Conservation (phyloP, 2,113 vertebrate genomes). For the Sturnira hondurensis region DNA sequence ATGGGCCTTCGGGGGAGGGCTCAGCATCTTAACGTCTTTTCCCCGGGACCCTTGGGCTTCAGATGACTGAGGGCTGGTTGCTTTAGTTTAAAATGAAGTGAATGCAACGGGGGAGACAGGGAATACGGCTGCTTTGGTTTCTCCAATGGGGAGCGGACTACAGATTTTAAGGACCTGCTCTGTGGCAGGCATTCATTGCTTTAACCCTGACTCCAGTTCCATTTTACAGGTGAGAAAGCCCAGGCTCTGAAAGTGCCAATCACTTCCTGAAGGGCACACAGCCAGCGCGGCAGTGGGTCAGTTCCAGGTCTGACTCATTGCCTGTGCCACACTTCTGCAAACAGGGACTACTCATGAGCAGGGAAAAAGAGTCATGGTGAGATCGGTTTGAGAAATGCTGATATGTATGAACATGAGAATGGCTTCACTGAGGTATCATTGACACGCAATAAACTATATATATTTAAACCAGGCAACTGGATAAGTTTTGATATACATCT, state of each 20-base stretch:
- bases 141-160: background rate
- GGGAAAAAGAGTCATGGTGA: background rate
- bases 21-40: background rate
- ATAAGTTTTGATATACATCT: background rate
- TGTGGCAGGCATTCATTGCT: background rate
- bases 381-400: background rate
- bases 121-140: background rate
- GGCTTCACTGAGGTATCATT: background rate
- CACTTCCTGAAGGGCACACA: background rate
- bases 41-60: background rate
- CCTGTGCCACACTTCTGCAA: background rate
- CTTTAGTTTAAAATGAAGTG: background rate
- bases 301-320: background rate
- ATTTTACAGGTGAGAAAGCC: background rate
- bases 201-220: background rate
- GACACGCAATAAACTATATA: background rate
- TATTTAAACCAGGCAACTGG: background rate
- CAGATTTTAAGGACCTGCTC: background rate
- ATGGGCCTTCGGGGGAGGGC: conserved; percentile 38
- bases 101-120: background rate
- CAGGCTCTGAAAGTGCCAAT: background rate
- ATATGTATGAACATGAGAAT: background rate
- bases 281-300: background rate
- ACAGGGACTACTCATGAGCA: background rate
- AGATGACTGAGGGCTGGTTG: background rate